phyloP scores from a whole-genome alignment of 2,113 vertebrate species.

The Gadus macrocephalus region DNA sequence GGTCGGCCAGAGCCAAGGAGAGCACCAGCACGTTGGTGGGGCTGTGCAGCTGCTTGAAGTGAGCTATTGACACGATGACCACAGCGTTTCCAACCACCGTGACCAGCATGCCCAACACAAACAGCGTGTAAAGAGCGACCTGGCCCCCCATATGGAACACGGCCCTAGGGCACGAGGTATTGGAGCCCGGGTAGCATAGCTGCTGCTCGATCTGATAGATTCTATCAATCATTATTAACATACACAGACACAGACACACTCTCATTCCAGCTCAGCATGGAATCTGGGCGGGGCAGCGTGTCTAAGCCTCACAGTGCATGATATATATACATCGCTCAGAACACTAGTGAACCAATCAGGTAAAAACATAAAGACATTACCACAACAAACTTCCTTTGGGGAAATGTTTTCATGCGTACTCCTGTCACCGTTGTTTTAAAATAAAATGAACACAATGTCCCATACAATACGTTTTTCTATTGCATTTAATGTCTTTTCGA shows the following conservation, averaged over 20 bases:
- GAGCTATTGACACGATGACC: constrained; percentile 55
- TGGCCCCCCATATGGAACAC: constrained; percentile 33
- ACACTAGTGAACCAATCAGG: not conserved
- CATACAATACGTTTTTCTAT: too few relatives aligned
- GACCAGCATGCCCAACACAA: constrained; percentile 37
- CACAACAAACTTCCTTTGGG: too few relatives aligned
- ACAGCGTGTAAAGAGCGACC: constrained; percentile 37
- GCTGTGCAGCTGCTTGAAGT: constrained; percentile 60
- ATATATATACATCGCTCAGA: not conserved
- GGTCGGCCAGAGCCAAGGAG: constrained; percentile 57
- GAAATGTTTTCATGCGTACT: too few relatives aligned
- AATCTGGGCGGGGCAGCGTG: not conserved
- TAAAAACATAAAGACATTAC: not conserved
- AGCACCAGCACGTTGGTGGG: constrained; percentile 58
- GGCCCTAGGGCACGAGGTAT: constrained; percentile 61
- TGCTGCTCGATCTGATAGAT: constrained; percentile 10
- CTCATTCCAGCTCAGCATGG: not conserved
- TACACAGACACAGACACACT: not conserved
- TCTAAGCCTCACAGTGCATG: not conserved
- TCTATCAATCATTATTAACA: not conserved
- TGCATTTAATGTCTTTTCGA: too few relatives aligned
- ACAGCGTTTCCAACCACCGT: constrained; percentile 52
- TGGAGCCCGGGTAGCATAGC: constrained; percentile 56
- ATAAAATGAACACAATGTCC: too few relatives aligned
- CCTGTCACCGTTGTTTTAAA: too few relatives aligned